Conservation (phyloP, 2,113 vertebrate genomes). For the Colistium nudipinnis region DNA sequence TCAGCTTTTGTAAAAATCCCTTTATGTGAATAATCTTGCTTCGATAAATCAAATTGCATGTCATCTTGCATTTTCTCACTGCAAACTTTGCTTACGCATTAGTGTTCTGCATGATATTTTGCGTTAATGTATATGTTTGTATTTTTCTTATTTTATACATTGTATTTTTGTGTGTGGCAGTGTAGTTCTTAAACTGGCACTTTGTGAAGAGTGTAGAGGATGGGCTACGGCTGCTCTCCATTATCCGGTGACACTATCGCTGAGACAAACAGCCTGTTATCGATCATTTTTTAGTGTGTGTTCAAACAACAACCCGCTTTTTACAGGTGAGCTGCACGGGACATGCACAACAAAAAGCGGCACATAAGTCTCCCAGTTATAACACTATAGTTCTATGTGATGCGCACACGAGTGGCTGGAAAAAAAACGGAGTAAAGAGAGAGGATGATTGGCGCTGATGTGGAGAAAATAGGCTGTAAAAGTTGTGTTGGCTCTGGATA, state of each 20-base stretch:
- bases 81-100: constrained; percentile 9
- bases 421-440: not conserved
- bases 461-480: constrained; percentile 36
- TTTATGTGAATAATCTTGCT: constrained; percentile 52
- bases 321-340: constrained; percentile 80
- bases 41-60: constrained; percentile 33
- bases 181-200: constrained; percentile 13
- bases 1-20: constrained; percentile 35
- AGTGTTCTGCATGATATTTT: constrained; percentile 9
- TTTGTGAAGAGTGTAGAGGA: constrained; percentile 27
- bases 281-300: constrained; percentile 89
- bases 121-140: not conserved
- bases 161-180: not conserved
- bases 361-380: constrained; percentile 14
- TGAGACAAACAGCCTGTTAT: constrained; percentile 86
- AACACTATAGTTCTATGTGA: constrained; percentile 33
- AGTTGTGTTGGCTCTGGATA: constrained; percentile 47
- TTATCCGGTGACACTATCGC: constrained; percentile 87
- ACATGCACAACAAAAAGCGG: constrained; percentile 30
- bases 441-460: constrained; percentile 11
- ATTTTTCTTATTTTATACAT: not conserved
- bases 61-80: constrained; percentile 22
- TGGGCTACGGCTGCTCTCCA: constrained; percentile 39
- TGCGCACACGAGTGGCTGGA: constrained; percentile 31
- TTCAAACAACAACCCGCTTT: constrained; percentile 80